Percentiles rank a stretch among this genome's conserved stretches.
phyloP scores from a whole-genome alignment of 2,888 invertebrate species.

The Rhingia rostrata region DNA sequence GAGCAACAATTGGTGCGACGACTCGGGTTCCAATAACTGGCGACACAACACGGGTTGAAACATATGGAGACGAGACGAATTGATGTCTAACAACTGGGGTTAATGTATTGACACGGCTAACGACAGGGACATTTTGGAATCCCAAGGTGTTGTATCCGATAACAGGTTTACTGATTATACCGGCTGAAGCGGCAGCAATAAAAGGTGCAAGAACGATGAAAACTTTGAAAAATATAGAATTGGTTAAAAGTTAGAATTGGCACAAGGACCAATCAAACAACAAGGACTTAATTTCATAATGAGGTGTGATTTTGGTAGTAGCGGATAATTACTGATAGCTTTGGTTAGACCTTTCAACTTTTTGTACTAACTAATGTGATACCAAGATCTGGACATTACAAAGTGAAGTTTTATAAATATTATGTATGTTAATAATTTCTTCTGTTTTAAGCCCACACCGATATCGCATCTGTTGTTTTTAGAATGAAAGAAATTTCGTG shows the following conservation, averaged over 20 bases:
- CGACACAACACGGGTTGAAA: conserved; percentile 4
- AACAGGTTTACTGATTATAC: neutral
- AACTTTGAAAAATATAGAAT: neutral
- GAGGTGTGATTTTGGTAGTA: too few species aligned
- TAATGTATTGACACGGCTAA: neutral
- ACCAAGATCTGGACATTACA: too few species aligned
- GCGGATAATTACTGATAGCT: too few species aligned
- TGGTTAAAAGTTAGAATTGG: neutral
- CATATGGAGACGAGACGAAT: neutral
- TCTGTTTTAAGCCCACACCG: too few species aligned
- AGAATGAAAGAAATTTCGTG: too few species aligned
- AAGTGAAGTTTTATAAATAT: too few species aligned
- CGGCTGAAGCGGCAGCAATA: conserved; percentile 24
- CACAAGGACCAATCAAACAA: too few species aligned
- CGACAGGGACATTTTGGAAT: neutral
- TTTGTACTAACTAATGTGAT: too few species aligned
- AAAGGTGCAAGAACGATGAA: conserved; percentile 4
- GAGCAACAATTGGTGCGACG: conserved; percentile 7
- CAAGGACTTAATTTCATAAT: too few species aligned
- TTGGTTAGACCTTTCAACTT: too few species aligned
- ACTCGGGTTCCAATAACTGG: conserved; percentile 1
- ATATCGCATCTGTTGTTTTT: too few species aligned
- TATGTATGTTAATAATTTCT: too few species aligned
- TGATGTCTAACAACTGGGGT: conserved; percentile 5
- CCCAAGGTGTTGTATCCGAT: conserved; percentile 2